Percentiles rank a stretch among this genome's conserved stretches.
Evolutionary conservation across 2,888 invertebrate species (phyloP).

Genomic region (Caradrina clavipalpis): DNA sequence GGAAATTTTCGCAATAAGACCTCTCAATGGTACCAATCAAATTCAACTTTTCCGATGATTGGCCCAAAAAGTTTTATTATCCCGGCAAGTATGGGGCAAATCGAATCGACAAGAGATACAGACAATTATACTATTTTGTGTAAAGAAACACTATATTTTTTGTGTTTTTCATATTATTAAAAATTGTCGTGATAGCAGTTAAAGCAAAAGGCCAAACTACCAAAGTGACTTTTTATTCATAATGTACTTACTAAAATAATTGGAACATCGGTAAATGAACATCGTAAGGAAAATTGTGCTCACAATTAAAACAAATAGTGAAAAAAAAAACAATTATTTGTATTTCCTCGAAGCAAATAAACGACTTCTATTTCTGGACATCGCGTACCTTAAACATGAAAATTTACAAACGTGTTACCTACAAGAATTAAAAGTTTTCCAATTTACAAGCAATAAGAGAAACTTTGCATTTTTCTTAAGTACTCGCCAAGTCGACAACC

Average conservation of each 20-base stretch:
- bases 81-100: conserved; percentile 29
- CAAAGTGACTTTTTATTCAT: too few relatives aligned
- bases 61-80: conserved; percentile 55
- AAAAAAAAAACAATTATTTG: too few relatives aligned
- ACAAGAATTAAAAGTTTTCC: conserved; percentile 25
- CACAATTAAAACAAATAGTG: too few relatives aligned
- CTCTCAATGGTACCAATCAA: conserved; percentile 55
- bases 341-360: neutral
- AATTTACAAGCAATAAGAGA: conserved; percentile 24
- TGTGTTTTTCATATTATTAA: too few relatives aligned
- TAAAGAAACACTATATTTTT: too few relatives aligned
- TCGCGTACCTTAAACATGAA: neutral
- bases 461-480: conserved; percentile 28
- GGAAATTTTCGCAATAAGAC: conserved; percentile 42
- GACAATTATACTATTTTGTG: conserved; percentile 30
- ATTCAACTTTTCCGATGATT: conserved; percentile 56
- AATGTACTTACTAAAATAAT: too few relatives aligned
- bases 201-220: too few relatives aligned
- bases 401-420: neutral
- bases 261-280: too few relatives aligned
- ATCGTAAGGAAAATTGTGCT: too few relatives aligned
- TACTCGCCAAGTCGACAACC: conserved; percentile 18
- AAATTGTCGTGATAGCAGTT: too few relatives aligned
- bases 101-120: conserved; percentile 28
- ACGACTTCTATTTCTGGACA: neutral